These are phyloP conservation scores for Dromiciops gliroides DNA, from an alignment of 2,113 vertebrate species.

Conservation along the genomic window DNA sequence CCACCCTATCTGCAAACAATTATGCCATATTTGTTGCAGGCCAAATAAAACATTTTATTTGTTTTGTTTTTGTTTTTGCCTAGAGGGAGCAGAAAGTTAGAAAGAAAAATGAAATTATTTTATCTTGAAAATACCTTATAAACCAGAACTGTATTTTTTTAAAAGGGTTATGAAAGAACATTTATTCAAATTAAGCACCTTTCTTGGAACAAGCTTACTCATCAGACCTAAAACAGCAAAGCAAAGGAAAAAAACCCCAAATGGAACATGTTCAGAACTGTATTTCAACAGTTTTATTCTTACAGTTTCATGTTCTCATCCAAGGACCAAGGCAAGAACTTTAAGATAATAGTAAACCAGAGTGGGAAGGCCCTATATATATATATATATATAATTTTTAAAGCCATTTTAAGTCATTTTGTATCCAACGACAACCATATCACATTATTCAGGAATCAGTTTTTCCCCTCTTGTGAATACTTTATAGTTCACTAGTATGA, in stretches of 20 bases:
- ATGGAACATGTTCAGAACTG: background rate
- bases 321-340: conserved; percentile 1
- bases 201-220: background rate
- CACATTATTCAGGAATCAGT: background rate
- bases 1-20: background rate
- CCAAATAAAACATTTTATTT: conserved; percentile 5
- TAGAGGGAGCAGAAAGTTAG: background rate
- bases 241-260: background rate
- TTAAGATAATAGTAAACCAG: conserved; percentile 25
- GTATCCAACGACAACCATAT: background rate
- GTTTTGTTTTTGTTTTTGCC: background rate
- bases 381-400: background rate
- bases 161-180: background rate
- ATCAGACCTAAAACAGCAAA: no score
- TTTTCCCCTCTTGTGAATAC: conserved; percentile 12
- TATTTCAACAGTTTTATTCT: background rate
- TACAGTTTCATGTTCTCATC: conserved; percentile 27
- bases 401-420: background rate
- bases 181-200: background rate
- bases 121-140: conserved; percentile 28
- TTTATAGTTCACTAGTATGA: conserved; percentile 29
- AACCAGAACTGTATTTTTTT: background rate
- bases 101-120: conserved; percentile 6
- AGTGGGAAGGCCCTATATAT: background rate
- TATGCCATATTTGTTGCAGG: background rate